Conservation (phyloP, 2,113 vertebrate species). For the Atlantisia rogersi region DNA sequence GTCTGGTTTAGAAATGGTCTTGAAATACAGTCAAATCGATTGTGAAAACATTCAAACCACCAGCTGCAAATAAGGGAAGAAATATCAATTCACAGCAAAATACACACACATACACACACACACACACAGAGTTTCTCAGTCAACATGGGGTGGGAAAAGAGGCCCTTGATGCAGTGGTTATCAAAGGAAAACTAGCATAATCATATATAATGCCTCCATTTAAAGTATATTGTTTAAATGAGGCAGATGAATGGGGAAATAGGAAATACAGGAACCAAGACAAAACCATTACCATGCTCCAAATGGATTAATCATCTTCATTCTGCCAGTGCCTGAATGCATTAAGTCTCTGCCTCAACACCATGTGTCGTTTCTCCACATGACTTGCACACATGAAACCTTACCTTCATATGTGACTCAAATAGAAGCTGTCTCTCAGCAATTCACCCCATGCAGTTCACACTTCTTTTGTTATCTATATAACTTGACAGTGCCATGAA, state of each 20-base stretch:
- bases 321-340: not conserved
- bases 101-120: not conserved
- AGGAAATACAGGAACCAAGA: not conserved
- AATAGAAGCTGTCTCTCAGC: not conserved
- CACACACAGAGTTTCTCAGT: not conserved
- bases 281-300: not conserved
- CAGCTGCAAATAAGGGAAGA: not conserved
- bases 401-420: not conserved
- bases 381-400: not conserved
- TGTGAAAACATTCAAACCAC: not conserved
- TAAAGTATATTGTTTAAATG: not conserved
- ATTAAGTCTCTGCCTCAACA: not conserved
- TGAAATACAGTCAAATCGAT: not conserved
- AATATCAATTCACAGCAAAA: not conserved
- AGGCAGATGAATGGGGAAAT: not conserved
- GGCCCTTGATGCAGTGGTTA: not conserved
- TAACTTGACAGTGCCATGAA: too few species aligned
- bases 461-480: not conserved
- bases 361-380: accelerated
- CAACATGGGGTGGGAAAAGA: not conserved
- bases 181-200: not conserved
- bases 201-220: not conserved
- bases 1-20: not conserved
- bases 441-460: not conserved
- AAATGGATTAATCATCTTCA: not conserved